A percentile compares a stretch with the other conserved stretches of the same genome.
phyloP scores from a whole-genome alignment of 1,140 invertebrate species.

The Macrosteles quadrilineatus region DNA sequence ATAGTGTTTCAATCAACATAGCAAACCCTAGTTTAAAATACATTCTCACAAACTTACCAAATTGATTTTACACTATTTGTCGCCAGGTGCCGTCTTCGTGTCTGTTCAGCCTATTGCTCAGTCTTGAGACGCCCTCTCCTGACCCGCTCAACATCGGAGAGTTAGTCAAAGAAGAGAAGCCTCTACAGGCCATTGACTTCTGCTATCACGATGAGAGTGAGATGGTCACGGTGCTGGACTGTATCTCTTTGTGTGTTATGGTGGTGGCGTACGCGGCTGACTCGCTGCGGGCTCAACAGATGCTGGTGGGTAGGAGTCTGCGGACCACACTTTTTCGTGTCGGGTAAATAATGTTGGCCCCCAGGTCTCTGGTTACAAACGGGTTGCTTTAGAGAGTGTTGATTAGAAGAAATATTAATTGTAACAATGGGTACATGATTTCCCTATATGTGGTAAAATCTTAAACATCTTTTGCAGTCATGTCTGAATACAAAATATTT shows the following conservation, averaged over 20 bases:
- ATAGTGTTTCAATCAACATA: background rate
- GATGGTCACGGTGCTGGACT: conserved; percentile 91
- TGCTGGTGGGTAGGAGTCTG: conserved; percentile 84
- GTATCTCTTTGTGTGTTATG: conserved; percentile 94
- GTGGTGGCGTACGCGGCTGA: conserved; percentile 97
- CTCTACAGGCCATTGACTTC: conserved; percentile 94
- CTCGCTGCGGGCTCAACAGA: conserved; percentile 93
- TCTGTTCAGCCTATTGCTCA: conserved; percentile 88
- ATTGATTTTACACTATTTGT: no score
- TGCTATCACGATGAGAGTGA: conserved; percentile 96
- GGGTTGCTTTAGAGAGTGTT: no score
- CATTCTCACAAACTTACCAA: background rate
- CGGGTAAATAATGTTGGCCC: background rate
- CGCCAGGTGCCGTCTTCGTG: conserved; percentile 82
- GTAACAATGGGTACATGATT: no score
- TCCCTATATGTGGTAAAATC: no score
- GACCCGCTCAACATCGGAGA: conserved; percentile 96
- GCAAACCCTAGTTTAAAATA: background rate
- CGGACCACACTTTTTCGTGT: conserved; percentile 8
- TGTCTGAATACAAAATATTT: no score
- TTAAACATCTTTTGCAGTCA: no score
- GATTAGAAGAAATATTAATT: no score
- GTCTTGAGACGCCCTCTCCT: conserved; percentile 87
- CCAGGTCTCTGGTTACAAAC: no score
- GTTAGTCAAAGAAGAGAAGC: conserved; percentile 94